Evolutionary conservation across 2,113 vertebrate species (phyloP).

Genomic region (Spea multiplicata): DNA sequence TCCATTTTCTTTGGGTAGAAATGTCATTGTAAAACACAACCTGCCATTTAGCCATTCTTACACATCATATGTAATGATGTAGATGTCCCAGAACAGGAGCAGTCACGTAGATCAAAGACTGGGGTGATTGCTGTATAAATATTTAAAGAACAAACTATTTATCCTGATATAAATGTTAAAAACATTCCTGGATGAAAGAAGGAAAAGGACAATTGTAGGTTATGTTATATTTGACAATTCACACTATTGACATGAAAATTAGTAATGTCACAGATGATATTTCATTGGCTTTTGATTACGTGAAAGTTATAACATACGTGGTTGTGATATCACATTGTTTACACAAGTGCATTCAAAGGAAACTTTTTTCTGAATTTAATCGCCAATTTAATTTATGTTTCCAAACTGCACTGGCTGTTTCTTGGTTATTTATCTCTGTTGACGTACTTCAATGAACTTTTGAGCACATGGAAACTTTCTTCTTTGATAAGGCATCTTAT

Average conservation of each 20-base stretch:
- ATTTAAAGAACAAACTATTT: background rate
- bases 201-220: conserved; percentile 13
- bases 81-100: no score
- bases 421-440: conserved; percentile 45
- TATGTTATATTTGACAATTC: background rate
- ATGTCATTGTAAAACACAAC: no score
- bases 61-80: no score
- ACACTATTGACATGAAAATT: background rate
- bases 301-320: conserved; percentile 47
- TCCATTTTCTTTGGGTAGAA: no score
- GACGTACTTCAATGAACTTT: conserved; percentile 34
- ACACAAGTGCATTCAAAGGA: conserved; percentile 48
- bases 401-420: conserved; percentile 43
- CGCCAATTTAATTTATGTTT: conserved; percentile 53
- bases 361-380: conserved; percentile 50
- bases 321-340: conserved; percentile 53
- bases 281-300: conserved; percentile 48
- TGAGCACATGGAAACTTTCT: conserved; percentile 51
- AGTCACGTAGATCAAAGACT: background rate
- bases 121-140: background rate
- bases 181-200: background rate
- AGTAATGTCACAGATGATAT: conserved; percentile 36
- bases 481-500: conserved; percentile 55
- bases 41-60: no score
- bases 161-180: background rate